Conservation (phyloP, 2,113 vertebrate species). For the Piprites chloris region DNA sequence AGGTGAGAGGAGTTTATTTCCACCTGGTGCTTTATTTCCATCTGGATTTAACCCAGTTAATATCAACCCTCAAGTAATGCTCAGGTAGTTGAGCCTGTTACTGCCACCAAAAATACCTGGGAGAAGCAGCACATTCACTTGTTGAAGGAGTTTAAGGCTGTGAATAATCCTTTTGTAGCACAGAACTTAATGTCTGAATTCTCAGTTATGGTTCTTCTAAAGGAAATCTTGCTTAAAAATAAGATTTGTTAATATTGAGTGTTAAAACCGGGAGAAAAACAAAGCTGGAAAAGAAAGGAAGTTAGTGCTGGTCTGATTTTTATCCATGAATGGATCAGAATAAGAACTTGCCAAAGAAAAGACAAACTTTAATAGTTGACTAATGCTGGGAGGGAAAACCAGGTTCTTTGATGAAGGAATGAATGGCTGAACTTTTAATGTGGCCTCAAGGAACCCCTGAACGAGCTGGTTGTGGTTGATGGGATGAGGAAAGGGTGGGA, state of each 20-base stretch:
- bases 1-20: slow-evolving; percentile 73
- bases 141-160: background rate
- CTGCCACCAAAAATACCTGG: background rate
- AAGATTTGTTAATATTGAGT: background rate
- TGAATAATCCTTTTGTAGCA: background rate
- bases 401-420: background rate
- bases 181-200: background rate
- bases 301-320: background rate
- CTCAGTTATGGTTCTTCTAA: background rate
- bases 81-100: background rate
- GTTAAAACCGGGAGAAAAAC: background rate
- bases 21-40: background rate
- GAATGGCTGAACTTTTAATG: background rate
- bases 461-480: background rate
- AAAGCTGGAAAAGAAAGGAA: background rate
- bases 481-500: background rate
- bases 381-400: background rate
- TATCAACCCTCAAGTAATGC: background rate
- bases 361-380: fast-evolving
- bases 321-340: background rate
- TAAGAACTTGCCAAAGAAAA: background rate
- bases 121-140: background rate
- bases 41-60: background rate
- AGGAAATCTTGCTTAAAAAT: background rate
- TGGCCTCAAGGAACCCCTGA: background rate